Evolutionary conservation across 2,888 invertebrate species (phyloP).

Genomic region (Dasysyrphus albostriatus): DNA sequence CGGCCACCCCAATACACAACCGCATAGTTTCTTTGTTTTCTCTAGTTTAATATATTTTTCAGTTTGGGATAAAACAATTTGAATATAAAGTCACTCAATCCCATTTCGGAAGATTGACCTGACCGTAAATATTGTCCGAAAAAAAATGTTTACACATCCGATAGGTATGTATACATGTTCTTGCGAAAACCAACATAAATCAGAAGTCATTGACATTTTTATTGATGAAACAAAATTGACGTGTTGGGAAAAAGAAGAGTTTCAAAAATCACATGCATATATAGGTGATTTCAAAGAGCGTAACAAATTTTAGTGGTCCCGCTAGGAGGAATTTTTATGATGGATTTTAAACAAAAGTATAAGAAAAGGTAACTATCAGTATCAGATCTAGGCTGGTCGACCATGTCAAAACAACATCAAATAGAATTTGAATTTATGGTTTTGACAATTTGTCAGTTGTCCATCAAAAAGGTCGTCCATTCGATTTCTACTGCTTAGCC

Average conservation of each 20-base stretch:
- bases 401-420: constrained; percentile 73
- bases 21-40: constrained; percentile 13
- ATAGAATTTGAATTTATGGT: constrained; percentile 73
- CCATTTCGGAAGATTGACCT: constrained; percentile 20
- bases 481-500: constrained; percentile 40
- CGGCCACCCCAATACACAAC: neutral
- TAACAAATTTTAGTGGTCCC: constrained; percentile 71
- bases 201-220: constrained; percentile 65
- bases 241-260: constrained; percentile 4
- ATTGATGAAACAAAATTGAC: constrained; percentile 31
- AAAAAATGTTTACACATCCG: constrained; percentile 52
- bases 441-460: constrained; percentile 75
- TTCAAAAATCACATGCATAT: neutral
- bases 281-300: constrained; percentile 44
- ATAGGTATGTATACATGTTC: constrained; percentile 50
- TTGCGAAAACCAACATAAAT: constrained; percentile 73
- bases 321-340: constrained; percentile 39
- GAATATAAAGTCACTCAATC: constrained; percentile 18
- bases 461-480: constrained; percentile 59
- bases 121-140: constrained; percentile 37
- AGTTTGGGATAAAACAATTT: constrained; percentile 18
- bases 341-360: constrained; percentile 38
- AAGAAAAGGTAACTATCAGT: constrained; percentile 12
- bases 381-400: constrained; percentile 53
- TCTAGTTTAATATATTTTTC: constrained; percentile 20